Conservation (phyloP, 1,140 invertebrate species). For the Ridgeia piscesae region DNA sequence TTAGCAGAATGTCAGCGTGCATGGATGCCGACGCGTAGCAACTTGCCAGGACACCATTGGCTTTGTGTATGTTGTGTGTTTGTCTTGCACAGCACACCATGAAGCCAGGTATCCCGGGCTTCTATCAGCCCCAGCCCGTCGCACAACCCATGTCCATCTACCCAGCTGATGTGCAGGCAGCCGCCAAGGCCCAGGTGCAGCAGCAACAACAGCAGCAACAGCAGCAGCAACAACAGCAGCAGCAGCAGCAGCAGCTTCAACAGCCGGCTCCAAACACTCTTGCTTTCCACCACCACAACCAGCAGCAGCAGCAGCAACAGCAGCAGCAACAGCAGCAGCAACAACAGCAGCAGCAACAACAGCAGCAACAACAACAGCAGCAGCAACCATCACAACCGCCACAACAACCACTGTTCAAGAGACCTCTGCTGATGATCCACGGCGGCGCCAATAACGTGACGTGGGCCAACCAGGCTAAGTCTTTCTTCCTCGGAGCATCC, state of each 20-base stretch:
- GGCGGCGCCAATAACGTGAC: neutral
- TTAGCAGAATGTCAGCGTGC: too few species aligned
- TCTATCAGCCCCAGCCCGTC: neutral
- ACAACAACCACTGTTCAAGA: neutral
- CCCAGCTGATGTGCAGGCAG: neutral
- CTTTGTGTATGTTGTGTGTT: neutral
- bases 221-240: neutral
- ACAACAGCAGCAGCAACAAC: neutral
- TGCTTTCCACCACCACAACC: too few species aligned
- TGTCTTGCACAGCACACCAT: neutral
- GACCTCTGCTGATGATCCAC: neutral
- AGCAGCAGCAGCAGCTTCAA: too few species aligned
- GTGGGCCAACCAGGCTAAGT: neutral
- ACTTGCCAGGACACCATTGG: neutral
- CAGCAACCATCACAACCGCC: neutral
- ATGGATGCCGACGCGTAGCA: neutral
- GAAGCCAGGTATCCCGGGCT: neutral
- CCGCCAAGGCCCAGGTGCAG: neutral
- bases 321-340: neutral
- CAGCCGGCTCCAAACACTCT: too few species aligned
- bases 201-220: neutral
- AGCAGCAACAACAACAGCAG: neutral
- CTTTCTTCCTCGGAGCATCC: neutral
- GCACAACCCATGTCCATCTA: neutral
- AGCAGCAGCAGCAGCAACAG: neutral